Conservation (phyloP, 2,113 vertebrate species). For the Acrocephalus kingi region DNA sequence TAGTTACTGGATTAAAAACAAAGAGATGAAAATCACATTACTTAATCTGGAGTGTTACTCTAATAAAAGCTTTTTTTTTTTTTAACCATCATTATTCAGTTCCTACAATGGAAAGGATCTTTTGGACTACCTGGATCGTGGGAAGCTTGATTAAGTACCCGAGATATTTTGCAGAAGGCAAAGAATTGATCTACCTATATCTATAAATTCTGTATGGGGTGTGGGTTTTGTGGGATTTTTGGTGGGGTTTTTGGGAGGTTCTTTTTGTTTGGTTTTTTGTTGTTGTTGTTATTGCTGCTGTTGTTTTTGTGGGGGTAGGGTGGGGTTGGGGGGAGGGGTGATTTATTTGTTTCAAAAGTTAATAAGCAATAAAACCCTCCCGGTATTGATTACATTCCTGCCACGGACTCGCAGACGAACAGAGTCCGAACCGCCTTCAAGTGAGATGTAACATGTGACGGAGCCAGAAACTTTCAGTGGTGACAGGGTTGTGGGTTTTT, state of each 20-base stretch:
- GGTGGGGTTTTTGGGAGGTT: too few species aligned
- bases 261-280: background rate
- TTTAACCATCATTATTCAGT: background rate
- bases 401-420: background rate
- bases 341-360: background rate
- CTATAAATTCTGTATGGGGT: background rate
- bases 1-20: conserved; percentile 40
- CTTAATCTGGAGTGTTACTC: background rate
- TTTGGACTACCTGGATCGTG: background rate
- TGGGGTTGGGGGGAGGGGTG: too few species aligned
- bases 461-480: background rate
- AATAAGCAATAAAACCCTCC: background rate
- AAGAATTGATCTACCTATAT: background rate
- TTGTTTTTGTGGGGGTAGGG: too few species aligned
- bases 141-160: background rate
- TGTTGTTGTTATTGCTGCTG: background rate
- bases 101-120: background rate
- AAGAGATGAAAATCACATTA: background rate
- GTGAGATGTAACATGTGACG: background rate
- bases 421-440: background rate
- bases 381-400: background rate
- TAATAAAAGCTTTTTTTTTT: background rate
- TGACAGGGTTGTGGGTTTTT: background rate
- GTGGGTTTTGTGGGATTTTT: too few species aligned
- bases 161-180: background rate